Evolutionary conservation across 1,140 invertebrate genomes (phyloP), one percentile per base, ranked within the genome.

Genomic region (Megathymus violae): DNA sequence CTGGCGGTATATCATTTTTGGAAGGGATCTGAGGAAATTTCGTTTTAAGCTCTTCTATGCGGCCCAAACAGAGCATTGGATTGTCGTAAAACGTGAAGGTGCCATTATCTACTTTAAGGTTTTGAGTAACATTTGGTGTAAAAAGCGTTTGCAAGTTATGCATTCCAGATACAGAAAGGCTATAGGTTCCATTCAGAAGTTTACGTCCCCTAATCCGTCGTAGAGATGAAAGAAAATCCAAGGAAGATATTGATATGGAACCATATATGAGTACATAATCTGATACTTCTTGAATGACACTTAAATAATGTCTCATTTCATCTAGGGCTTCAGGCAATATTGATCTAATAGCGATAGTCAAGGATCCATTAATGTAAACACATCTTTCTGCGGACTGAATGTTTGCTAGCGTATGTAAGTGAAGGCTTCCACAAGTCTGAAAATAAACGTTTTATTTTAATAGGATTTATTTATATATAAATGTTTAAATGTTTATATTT

Each of bases 181-280:
- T 94, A 84, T 96, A 95, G 51, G 92, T 94, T 67, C 81, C 76
- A 59, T 80, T 63, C 14, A 75, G 80, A 4, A 92, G 63, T 10
- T 80, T 77, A 38, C 69, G 46, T 0, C 92, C 92, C 43, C 71
- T 69, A 14, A 93, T 92, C 0, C 76, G 58, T 36, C 59, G 64
- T 0, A 93, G 65, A 34, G 93, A 95, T 65, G 94, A 94, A n/a
- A 98, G 90, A 85, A 98, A 98, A 72, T 96, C 94, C 3, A 98
- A 86, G 0, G 96, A 96, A 15, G 95, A 92, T 0, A 98, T 82
- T 0, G 94, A 93, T 70, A 94, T 94, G n/a, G 95, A 96, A 6
- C 78, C 69, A 11, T 95, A 93, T 15, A 98, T 93, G 71, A 95
- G 94, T 9, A 98, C 82, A 72, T 94, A 96, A 7, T 95, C 94